These are phyloP conservation scores for Rhinogobius similis DNA, from an alignment of 2,113 vertebrate genomes.

Conservation along the genomic window DNA sequence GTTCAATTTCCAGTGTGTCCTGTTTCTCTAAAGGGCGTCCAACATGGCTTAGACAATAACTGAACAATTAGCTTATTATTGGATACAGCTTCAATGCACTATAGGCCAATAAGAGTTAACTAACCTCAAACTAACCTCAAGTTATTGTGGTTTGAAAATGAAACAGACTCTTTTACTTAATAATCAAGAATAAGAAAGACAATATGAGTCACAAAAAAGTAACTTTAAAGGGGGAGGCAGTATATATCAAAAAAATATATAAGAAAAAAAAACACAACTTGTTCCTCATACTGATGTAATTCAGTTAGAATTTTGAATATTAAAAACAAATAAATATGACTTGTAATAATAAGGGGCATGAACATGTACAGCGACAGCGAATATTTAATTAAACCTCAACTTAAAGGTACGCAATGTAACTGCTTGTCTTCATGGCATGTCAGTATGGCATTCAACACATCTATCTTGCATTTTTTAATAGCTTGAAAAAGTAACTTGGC, in stretches of 20 bases:
- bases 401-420: no score
- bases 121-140: constrained; percentile 1
- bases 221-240: no score
- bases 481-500: no score
- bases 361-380: no score
- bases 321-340: not conserved
- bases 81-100: constrained; percentile 32
- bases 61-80: constrained; percentile 39
- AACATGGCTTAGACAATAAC: constrained; percentile 14
- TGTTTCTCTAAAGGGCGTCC: constrained; percentile 22
- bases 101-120: constrained; percentile 32
- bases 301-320: not conserved
- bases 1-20: constrained; percentile 36
- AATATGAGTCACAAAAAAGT: not conserved
- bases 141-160: not conserved
- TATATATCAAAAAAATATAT: no score
- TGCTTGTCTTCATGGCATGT: no score
- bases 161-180: not conserved
- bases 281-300: not conserved
- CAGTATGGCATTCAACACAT: no score
- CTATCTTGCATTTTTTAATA: no score
- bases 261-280: no score
- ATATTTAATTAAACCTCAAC: no score
- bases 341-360: no score
- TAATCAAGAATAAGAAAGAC: not conserved